Evolutionary conservation across 2,113 vertebrate genomes (phyloP).

Genomic region (Rhinolophus sinicus): DNA sequence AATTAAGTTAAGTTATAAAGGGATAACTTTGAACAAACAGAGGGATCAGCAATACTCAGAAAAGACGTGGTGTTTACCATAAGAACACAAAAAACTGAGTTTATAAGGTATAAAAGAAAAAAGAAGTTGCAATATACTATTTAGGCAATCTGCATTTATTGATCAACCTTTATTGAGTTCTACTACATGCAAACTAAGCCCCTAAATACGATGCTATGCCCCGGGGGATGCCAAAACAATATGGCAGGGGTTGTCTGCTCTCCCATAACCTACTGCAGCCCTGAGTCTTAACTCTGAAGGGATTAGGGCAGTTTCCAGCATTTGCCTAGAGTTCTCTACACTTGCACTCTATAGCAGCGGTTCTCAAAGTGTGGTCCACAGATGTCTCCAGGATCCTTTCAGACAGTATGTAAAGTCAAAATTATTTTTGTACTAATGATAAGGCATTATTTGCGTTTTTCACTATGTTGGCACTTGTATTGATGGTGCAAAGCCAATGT

Average conservation of each 20-base stretch:
- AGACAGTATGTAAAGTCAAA: not conserved
- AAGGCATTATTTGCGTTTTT: conserved; percentile 38
- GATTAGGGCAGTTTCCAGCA: not conserved
- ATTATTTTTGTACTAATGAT: not conserved
- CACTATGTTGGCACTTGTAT: not conserved
- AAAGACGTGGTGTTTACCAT: not conserved
- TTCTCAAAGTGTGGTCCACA: conserved; percentile 1
- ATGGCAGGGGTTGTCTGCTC: not conserved
- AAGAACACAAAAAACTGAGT: not conserved
- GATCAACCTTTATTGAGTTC: not conserved
- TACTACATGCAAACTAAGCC: not conserved
- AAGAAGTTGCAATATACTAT: not conserved
- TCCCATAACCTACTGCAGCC: not conserved
- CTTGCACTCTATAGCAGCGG: not conserved
- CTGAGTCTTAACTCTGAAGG: not conserved
- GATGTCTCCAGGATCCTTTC: not conserved
- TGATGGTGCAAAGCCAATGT: not conserved
- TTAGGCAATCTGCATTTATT: not conserved
- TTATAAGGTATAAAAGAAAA: not conserved
- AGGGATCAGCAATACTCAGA: not conserved
- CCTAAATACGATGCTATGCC: not conserved
- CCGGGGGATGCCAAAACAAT: not conserved
- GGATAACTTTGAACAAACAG: not conserved
- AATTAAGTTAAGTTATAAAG: conserved; percentile 36
- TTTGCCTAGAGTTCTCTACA: not conserved